Evolutionary conservation across 2,888 invertebrate genomes (phyloP), one percentile per base, ranked within the genome.

Genomic region (Neocrepidodera transversa): DNA sequence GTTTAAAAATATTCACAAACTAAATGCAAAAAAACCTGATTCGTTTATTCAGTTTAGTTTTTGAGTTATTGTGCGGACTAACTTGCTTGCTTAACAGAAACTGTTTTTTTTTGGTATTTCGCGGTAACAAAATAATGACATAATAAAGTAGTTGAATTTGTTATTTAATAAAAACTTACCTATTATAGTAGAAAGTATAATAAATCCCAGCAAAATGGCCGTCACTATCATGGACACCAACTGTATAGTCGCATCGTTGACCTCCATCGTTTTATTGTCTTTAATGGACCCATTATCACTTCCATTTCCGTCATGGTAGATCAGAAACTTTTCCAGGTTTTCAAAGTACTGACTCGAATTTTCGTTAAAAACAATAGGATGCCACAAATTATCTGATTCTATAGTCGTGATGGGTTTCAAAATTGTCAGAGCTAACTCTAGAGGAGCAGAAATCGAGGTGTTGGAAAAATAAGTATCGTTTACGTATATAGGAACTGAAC

Each of bases 161-260:
- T 18, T 16, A 40, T 40, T 3, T 40, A 18, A 40, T 17, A 20
- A 16, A 50, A 36, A 36, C 80, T 82, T 75, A 86, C 86, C 86
- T 72, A 86, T 84, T 68, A 86, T 84, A 66, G 86, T 86, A 57
- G 86, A 84, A 67, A 86, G 77, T 67, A 86, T 86, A 63, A 86
- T 83, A 69, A 86, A 78, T 62, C 86, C 86, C 64, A 86, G 80
- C 30, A 84, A 73, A 52, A 85, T 77, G 23, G 85, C 86, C 68
- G 85, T 86, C 68, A 80, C 82, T 56, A 88, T 86, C 75, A 86
- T 86, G 62, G 86, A 84, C 62, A 86, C 79, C 70, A 88, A 81
- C 60, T 83, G 66, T 42, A 74, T 66, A 8, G 72, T 70, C 13
- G 63, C 68, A 43, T 71, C 68, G 14, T 64, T 36, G 8, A 58